Conservation (phyloP, 2,113 vertebrate species). For the Prietella phreatophila region DNA sequence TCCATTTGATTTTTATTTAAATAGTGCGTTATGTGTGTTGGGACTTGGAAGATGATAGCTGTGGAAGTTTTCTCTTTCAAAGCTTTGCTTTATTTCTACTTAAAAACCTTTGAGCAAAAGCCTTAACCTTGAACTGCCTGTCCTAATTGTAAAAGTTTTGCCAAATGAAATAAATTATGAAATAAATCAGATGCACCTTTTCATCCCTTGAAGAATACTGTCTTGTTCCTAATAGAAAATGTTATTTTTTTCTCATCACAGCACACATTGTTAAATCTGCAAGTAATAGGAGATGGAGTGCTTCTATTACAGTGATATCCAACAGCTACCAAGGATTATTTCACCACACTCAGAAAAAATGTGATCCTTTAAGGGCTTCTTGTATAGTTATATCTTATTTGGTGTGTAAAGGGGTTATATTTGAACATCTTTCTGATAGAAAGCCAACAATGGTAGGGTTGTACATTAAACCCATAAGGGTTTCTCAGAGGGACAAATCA, state of each 20-base stretch:
- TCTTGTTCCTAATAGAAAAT: neutral
- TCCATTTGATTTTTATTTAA: neutral
- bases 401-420: neutral
- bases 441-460: neutral
- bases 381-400: neutral
- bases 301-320: neutral
- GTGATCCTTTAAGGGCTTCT: neutral
- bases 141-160: neutral
- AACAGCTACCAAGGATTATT: neutral
- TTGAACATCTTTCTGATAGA: neutral
- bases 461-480: neutral
- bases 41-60: neutral
- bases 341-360: neutral
- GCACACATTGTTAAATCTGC: neutral
- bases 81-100: neutral
- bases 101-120: neutral
- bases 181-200: neutral
- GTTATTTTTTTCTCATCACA: neutral
- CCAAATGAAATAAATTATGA: neutral
- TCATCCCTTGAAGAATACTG: neutral
- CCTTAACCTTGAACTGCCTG: neutral
- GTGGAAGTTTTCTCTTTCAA: neutral
- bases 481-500: neutral
- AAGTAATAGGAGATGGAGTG: neutral
- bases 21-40: neutral